These are phyloP conservation scores for Holothuria leucospilota DNA, from an alignment of 53 echinoderm and acorn worm genomes.

Conservation along the genomic window DNA sequence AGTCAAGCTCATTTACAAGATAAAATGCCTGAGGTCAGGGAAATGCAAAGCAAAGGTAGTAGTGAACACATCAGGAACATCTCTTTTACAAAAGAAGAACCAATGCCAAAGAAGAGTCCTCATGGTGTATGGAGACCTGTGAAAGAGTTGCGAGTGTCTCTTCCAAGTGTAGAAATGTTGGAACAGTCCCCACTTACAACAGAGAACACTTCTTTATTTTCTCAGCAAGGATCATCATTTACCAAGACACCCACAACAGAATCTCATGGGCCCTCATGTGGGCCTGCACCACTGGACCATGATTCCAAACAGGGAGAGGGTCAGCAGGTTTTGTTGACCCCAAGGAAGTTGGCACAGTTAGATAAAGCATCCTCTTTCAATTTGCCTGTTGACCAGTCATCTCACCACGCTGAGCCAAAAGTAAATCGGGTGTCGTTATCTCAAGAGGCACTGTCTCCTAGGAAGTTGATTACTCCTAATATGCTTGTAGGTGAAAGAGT, in stretches of 20 bases:
- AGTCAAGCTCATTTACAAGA: too few relatives aligned
- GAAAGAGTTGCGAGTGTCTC: neutral
- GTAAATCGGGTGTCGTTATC: too few relatives aligned
- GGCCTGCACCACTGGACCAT: too few relatives aligned
- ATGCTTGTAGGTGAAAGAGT: slow-evolving; percentile 3
- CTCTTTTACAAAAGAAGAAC: too few relatives aligned
- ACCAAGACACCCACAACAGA: neutral
- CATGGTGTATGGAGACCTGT: slow-evolving; percentile 36
- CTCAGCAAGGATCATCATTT: neutral
- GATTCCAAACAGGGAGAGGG: neutral
- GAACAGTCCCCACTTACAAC: slow-evolving; percentile 36
- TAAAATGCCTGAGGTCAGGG: too few relatives aligned
- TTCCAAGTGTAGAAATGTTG: slow-evolving; percentile 23
- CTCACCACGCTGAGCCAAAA: neutral
- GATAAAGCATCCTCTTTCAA: neutral
- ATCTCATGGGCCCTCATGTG: too few relatives aligned
- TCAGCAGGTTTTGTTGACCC: slow-evolving; percentile 27
- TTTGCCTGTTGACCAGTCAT: neutral
- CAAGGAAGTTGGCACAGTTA: slow-evolving; percentile 22
- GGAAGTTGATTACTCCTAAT: slow-evolving; percentile 13
- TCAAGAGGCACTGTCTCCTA: neutral
- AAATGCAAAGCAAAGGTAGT: too few relatives aligned
- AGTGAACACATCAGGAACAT: too few relatives aligned
- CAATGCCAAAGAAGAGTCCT: neutral
- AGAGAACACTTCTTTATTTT: neutral